A percentile compares a stretch with the other conserved stretches of the same genome.
Conservation (phyloP, 2,797 vertebrate species). For the Clarias platycephalus region DNA sequence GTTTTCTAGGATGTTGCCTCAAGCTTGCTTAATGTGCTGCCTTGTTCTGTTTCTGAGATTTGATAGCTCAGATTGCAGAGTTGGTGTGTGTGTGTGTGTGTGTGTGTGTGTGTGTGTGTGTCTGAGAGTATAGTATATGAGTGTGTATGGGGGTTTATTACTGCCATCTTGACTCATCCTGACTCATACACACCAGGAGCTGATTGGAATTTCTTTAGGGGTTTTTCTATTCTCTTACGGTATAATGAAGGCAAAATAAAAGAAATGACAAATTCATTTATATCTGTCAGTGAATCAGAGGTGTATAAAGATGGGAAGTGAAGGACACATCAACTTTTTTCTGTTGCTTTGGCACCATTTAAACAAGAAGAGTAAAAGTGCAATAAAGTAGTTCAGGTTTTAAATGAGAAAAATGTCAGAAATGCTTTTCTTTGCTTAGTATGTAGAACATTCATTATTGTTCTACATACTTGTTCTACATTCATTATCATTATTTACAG, state of each 20-base stretch:
- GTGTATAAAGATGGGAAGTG: conserved; percentile 26
- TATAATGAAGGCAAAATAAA: conserved; percentile 33
- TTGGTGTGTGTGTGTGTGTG: background rate
- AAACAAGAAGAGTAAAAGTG: conserved; percentile 24
- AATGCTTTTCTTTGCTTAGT: background rate
- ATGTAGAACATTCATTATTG: background rate
- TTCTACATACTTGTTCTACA: too few species aligned
- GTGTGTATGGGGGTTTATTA: background rate
- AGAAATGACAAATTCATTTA: conserved; percentile 43
- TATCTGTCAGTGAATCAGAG: conserved; percentile 43
- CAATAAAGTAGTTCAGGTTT: background rate
- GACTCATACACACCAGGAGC: background rate
- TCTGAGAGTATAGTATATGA: background rate
- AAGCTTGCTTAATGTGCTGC: conserved; percentile 12
- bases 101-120: background rate
- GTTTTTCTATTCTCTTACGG: background rate
- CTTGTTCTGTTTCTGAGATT: conserved; percentile 11
- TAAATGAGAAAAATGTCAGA: background rate
- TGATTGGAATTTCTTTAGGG: conserved; percentile 17
- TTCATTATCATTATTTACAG: background rate
- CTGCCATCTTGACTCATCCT: conserved; percentile 1
- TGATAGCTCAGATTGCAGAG: conserved; percentile 3
- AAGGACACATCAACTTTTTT: background rate
- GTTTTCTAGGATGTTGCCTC: conserved; percentile 12
- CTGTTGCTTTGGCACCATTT: background rate